Percentiles rank a stretch among this genome's conserved stretches.
Conservation (phyloP, 1,140 invertebrate genomes). For the Zophobas morio region DNA sequence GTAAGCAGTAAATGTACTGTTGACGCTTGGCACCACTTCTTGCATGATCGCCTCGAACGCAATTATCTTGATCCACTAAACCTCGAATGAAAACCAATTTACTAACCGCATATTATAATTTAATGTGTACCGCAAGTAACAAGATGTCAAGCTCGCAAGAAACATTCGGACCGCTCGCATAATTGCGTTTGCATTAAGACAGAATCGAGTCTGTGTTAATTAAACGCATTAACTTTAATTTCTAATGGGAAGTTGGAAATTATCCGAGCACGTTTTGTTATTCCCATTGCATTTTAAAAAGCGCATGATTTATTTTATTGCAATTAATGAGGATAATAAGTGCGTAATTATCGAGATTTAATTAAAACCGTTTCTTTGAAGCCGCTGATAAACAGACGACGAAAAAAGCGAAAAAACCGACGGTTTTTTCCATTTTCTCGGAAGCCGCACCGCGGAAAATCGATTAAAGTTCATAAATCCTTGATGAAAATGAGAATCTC, state of each 20-base stretch:
- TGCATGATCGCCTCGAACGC: too few species aligned
- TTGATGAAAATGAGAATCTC: slow-evolving; percentile 37
- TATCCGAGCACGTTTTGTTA: slow-evolving; percentile 18
- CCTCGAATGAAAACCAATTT: too few species aligned
- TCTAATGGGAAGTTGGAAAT: slow-evolving; percentile 41
- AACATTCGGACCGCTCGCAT: too few species aligned
- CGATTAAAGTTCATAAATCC: slow-evolving; percentile 7
- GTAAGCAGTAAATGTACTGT: too few species aligned
- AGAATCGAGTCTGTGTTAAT: slow-evolving; percentile 24
- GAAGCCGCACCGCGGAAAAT: neutral
- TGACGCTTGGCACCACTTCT: too few species aligned
- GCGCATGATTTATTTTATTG: slow-evolving; percentile 46
- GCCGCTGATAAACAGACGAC: slow-evolving; percentile 40
- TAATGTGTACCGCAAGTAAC: too few species aligned
- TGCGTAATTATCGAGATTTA: slow-evolving; percentile 44
- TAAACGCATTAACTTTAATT: slow-evolving; percentile 17
- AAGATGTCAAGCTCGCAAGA: too few species aligned
- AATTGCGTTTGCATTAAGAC: too few species aligned
- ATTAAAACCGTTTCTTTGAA: slow-evolving; percentile 45
- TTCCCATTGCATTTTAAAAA: slow-evolving; percentile 9
- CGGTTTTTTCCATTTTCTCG: neutral
- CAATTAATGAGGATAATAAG: slow-evolving; percentile 47
- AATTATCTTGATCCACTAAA: too few species aligned
- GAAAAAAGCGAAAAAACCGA: slow-evolving; percentile 11
- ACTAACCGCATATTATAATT: too few species aligned